A percentile compares a stretch with the other conserved stretches of the same genome.
Evolutionary conservation across 2,797 vertebrate species (phyloP).

Genomic region (Salarias fasciatus): DNA sequence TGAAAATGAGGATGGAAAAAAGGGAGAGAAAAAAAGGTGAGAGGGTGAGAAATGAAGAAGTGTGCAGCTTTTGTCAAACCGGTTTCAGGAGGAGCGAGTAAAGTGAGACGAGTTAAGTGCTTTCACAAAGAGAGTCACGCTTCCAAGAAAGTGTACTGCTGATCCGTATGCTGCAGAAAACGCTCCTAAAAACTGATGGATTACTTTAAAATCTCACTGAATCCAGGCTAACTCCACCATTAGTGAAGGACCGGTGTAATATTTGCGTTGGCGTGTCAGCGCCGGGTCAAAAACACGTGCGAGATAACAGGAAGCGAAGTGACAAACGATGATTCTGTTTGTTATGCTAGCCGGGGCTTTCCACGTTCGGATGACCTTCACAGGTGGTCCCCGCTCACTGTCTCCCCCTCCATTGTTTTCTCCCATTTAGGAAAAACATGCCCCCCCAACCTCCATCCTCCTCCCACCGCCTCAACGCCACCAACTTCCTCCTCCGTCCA

Average conservation of each 20-base stretch:
- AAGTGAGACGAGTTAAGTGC: slow-evolving; percentile 34
- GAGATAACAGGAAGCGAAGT: slow-evolving; percentile 69
- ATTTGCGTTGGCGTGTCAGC: too few species aligned
- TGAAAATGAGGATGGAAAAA: slow-evolving; percentile 24
- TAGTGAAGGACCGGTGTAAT: too few species aligned
- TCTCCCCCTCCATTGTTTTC: slow-evolving; percentile 67
- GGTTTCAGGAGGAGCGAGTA: slow-evolving; percentile 45
- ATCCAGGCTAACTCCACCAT: too few species aligned
- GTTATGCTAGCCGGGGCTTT: slow-evolving; percentile 69
- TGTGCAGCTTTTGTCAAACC: slow-evolving; percentile 48
- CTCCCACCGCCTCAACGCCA: slow-evolving; percentile 17
- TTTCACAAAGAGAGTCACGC: slow-evolving; percentile 16
- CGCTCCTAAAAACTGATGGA: too few species aligned
- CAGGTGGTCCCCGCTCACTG: slow-evolving; percentile 72
- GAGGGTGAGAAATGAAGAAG: slow-evolving; percentile 41
- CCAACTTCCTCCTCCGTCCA: slow-evolving; percentile 52
- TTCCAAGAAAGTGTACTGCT: too few species aligned
- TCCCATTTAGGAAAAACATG: slow-evolving; percentile 68
- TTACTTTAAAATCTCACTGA: too few species aligned
- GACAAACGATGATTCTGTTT: slow-evolving; percentile 66
- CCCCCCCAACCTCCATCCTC: not conserved
- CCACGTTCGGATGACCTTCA: slow-evolving; percentile 70
- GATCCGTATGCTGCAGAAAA: too few species aligned
- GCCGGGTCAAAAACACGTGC: slow-evolving; percentile 22
- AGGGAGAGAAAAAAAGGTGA: slow-evolving; percentile 23